Conservation (phyloP, 2,797 vertebrate species). For the Agapornis canus region DNA sequence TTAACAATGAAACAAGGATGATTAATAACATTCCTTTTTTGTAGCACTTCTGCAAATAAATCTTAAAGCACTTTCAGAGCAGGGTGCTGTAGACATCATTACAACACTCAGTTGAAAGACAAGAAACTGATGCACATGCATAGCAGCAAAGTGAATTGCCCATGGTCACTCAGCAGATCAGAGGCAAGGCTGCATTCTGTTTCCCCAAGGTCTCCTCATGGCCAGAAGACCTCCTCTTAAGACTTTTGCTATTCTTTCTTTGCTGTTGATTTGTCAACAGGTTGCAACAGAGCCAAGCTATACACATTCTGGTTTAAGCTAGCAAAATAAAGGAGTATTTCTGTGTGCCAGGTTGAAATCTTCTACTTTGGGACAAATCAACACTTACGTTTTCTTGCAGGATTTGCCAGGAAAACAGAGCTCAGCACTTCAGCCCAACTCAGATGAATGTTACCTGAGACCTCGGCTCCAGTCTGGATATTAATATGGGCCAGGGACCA, state of each 20-base stretch:
- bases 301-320: background rate
- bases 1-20: background rate
- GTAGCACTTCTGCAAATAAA: background rate
- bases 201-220: background rate
- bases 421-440: background rate
- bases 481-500: accelerated
- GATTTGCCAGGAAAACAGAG: background rate
- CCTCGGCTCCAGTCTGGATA: background rate
- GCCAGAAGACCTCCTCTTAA: background rate
- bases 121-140: background rate
- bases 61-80: background rate
- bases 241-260: background rate
- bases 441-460: background rate
- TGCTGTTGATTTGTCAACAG: background rate
- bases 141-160: background rate
- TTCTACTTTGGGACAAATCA: background rate
- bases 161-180: background rate
- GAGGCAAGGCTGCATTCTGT: background rate
- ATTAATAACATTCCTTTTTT: background rate
- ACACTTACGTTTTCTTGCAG: background rate
- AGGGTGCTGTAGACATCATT: background rate
- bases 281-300: background rate
- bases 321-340: background rate
- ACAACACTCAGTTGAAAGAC: background rate
- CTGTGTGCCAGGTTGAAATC: background rate